These are phyloP conservation scores for Pseudomyrmex concolor DNA, from an alignment of 1,140 invertebrate genomes.

Conservation along the genomic window DNA sequence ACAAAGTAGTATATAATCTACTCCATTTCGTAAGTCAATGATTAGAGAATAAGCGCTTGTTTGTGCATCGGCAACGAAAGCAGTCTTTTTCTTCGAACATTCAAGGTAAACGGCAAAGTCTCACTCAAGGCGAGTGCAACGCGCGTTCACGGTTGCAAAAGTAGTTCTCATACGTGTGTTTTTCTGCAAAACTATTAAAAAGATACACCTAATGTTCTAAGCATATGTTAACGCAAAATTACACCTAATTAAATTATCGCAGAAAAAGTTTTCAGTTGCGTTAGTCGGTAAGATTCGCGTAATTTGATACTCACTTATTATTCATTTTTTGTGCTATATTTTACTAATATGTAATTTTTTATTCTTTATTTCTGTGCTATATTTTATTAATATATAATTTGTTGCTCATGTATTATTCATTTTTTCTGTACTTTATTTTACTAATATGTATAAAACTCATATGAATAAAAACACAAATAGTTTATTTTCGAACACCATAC, in stretches of 20 bases:
- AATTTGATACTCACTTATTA: neutral
- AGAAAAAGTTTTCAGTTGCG: neutral
- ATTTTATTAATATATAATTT: no score
- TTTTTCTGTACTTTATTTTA: no score
- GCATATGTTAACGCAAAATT: neutral
- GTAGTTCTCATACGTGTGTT: neutral
- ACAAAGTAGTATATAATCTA: neutral
- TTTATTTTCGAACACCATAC: no score
- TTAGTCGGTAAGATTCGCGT: neutral
- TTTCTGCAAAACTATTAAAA: constrained; percentile 27
- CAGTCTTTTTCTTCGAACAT: constrained; percentile 54
- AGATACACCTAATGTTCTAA: neutral
- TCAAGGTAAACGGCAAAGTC: constrained; percentile 68
- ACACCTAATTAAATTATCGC: neutral
- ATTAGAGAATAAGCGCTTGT: constrained; percentile 40
- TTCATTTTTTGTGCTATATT: no score
- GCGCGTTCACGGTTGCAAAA: neutral
- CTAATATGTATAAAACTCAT: no score
- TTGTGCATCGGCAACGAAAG: constrained; percentile 57
- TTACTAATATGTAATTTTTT: no score
- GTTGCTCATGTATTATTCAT: no score
- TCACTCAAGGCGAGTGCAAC: constrained; percentile 62
- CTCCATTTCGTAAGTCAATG: constrained; percentile 22
- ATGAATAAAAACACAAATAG: no score
- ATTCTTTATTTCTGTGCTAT: no score